phyloP scores from a whole-genome alignment of 2,797 vertebrate genomes.

The Pangasius krempfi region DNA sequence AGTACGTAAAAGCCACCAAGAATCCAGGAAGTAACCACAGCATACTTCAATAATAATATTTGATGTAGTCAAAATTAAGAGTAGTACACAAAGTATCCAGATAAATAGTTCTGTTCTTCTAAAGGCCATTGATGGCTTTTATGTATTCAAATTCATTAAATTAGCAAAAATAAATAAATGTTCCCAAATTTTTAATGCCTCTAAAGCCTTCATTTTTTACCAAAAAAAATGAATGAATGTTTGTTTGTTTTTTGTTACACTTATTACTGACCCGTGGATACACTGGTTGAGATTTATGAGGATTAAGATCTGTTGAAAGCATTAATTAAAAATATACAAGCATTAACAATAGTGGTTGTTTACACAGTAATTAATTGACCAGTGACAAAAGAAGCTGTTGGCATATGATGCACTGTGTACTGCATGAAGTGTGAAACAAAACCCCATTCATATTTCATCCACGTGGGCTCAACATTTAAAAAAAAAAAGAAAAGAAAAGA shows the following conservation, averaged over 20 bases:
- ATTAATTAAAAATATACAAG: conserved; percentile 11
- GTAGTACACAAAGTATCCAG: background rate
- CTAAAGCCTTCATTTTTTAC: too few species aligned
- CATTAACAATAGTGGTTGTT: conserved; percentile 15
- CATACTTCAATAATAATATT: background rate
- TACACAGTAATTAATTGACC: conserved; percentile 21
- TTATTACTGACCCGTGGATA: background rate
- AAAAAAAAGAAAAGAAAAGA: conserved; percentile 17
- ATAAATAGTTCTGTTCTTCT: background rate
- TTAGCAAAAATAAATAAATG: background rate
- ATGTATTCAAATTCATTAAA: background rate
- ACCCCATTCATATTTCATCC: conserved; percentile 62
- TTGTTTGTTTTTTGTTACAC: background rate
- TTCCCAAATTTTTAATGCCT: background rate
- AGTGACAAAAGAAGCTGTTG: conserved; percentile 1
- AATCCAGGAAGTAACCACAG: background rate
- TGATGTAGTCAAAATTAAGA: background rate
- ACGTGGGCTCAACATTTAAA: conserved; percentile 53
- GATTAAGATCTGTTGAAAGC: conserved; percentile 1
- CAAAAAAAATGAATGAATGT: background rate
- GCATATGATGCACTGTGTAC: background rate
- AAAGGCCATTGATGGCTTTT: background rate
- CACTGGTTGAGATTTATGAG: conserved; percentile 13
- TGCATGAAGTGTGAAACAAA: conserved; percentile 57
- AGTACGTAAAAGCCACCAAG: background rate